Percentiles rank a stretch among this genome's conserved stretches.
Evolutionary conservation across 2,113 vertebrate species (phyloP).

Genomic region (Actenoides lindsayi): DNA sequence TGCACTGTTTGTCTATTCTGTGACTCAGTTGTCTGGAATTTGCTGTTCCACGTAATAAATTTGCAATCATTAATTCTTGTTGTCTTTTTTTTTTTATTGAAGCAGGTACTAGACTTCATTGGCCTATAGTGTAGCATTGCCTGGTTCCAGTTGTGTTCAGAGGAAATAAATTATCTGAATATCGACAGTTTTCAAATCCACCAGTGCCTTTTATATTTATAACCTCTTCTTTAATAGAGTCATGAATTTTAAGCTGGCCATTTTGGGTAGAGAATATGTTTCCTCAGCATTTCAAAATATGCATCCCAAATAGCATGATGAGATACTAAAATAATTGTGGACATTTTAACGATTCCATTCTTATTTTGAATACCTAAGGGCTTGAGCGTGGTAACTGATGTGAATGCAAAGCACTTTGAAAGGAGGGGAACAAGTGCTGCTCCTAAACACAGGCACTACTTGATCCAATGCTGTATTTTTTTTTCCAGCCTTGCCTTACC

Average conservation of each 20-base stretch:
- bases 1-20: background rate
- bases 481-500: background rate
- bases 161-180: background rate
- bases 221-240: background rate
- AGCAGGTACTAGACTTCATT: background rate
- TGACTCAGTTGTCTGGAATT: slow-evolving; percentile 20
- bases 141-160: background rate
- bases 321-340: background rate
- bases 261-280: background rate
- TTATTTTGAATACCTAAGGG: background rate
- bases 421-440: background rate
- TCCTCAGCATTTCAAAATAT: background rate
- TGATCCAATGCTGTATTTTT: background rate
- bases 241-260: background rate
- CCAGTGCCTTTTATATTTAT: background rate
- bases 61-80: slow-evolving; percentile 34
- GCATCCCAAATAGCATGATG: background rate
- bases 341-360: background rate
- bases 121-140: background rate
- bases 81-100: background rate
- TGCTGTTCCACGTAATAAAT: slow-evolving; percentile 63
- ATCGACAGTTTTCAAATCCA: background rate
- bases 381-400: background rate
- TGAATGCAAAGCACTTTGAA: background rate
- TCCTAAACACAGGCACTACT: background rate